Evolutionary conservation across 2,113 vertebrate species (phyloP).

Genomic region (Salvelinus alpinus): DNA sequence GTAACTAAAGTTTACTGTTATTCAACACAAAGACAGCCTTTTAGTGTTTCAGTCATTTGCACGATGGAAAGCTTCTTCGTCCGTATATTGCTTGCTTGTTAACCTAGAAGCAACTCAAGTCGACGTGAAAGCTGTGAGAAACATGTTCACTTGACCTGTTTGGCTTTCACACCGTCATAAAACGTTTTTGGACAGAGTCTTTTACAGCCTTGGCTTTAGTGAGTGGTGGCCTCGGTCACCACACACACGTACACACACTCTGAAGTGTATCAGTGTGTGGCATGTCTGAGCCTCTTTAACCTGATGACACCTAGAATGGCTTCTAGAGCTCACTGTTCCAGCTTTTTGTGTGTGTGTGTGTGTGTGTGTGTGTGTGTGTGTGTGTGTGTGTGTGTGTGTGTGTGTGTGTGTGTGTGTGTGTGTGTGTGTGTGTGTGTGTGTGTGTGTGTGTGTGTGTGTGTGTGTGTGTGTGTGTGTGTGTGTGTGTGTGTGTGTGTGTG

Average conservation of each 20-base stretch:
- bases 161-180: too few relatives aligned
- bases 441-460: too few relatives aligned
- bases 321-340: conserved; percentile 26
- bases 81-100: not conserved
- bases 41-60: not conserved
- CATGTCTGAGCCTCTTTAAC: conserved; percentile 17
- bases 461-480: too few relatives aligned
- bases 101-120: not conserved
- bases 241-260: not conserved
- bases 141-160: too few relatives aligned
- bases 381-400: too few relatives aligned
- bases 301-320: conserved; percentile 7
- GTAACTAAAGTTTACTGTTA: too few relatives aligned
- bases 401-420: too few relatives aligned
- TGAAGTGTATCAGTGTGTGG: conserved; percentile 20
- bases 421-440: too few relatives aligned
- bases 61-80: not conserved
- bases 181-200: too few relatives aligned
- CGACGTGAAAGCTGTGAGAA: not conserved
- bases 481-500: too few relatives aligned
- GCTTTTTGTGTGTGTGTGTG: too few relatives aligned
- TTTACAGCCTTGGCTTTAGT: not conserved
- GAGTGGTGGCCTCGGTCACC: not conserved
- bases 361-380: too few relatives aligned
- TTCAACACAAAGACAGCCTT: conserved; percentile 7